Evolutionary conservation across 2,113 vertebrate species (phyloP).

Genomic region (Varanus komodoensis): DNA sequence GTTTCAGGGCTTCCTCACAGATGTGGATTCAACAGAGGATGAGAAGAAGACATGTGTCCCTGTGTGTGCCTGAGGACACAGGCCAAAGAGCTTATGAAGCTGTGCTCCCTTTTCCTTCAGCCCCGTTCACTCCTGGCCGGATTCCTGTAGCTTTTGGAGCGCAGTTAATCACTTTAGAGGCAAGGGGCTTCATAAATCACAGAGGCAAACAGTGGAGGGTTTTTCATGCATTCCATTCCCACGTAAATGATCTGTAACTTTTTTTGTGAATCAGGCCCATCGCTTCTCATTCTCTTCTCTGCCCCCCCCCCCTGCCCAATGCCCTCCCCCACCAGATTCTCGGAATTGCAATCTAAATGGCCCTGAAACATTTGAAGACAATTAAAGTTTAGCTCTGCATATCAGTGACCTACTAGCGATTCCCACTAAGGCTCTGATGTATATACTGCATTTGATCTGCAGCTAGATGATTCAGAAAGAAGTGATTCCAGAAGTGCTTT

Average conservation of each 20-base stretch:
- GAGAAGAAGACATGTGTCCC: neutral
- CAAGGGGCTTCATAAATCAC: constrained; percentile 71
- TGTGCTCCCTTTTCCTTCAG: constrained; percentile 48
- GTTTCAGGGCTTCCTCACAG: neutral
- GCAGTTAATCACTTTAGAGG: constrained; percentile 57
- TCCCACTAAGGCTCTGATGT: constrained; percentile 54
- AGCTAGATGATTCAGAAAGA: constrained; percentile 46
- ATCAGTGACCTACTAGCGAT: constrained; percentile 53
- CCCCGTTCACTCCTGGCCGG: constrained; percentile 55
- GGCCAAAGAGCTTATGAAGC: constrained; percentile 45
- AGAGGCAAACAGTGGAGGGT: constrained; percentile 63
- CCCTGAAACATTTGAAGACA: constrained; percentile 67
- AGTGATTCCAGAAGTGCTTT: constrained; percentile 45
- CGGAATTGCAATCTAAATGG: constrained; percentile 69
- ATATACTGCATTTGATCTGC: constrained; percentile 52
- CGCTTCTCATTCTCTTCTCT: constrained; percentile 56
- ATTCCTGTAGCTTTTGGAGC: constrained; percentile 59
- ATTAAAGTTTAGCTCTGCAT: constrained; percentile 68
- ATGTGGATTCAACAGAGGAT: neutral
- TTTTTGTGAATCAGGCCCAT: constrained; percentile 57
- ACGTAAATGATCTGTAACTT: constrained; percentile 69
- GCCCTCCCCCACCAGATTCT: constrained; percentile 12
- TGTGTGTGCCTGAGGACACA: constrained; percentile 46
- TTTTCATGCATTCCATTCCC: constrained; percentile 68
- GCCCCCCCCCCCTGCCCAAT: neutral